A percentile compares a stretch with the other conserved stretches of the same genome.
Conservation (phyloP, 2,797 vertebrate genomes). For the Dallia pectoralis region DNA sequence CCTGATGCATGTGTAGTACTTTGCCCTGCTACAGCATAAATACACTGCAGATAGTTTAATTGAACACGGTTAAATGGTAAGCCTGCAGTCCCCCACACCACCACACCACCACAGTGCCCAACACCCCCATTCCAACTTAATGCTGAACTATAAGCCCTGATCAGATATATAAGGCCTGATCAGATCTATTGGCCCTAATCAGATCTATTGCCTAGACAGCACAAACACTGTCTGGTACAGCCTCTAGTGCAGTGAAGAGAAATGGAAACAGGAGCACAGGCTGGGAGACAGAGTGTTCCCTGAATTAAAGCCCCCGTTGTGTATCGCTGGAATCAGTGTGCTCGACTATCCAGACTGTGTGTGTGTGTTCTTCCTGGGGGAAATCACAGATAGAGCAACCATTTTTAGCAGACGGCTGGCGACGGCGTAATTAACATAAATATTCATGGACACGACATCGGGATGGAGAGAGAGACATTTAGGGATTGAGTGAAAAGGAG, state of each 20-base stretch:
- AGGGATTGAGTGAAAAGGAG: conserved; percentile 6
- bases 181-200: too few relatives aligned
- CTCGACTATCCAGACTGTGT: conserved; percentile 24
- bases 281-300: conserved; percentile 27
- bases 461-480: conserved; percentile 35
- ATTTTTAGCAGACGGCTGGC: conserved; percentile 55
- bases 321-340: conserved; percentile 43
- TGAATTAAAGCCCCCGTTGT: conserved; percentile 43
- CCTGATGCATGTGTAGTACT: too few relatives aligned
- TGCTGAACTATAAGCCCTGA: too few relatives aligned
- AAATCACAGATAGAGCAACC: conserved; percentile 60
- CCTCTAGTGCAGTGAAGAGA: conserved; percentile 23
- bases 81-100: not conserved
- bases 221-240: conserved; percentile 25
- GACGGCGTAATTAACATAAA: conserved; percentile 58
- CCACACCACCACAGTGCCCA: too few relatives aligned
- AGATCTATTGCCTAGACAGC: too few relatives aligned
- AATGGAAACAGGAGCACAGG: conserved; percentile 18
- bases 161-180: too few relatives aligned
- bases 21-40: too few relatives aligned
- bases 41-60: too few relatives aligned
- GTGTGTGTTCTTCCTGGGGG: conserved; percentile 40
- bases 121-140: too few relatives aligned
- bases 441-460: conserved; percentile 60
- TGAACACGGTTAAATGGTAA: too few relatives aligned